Conservation (phyloP, 2,113 vertebrate genomes). For the Dipodomys stephensi region DNA sequence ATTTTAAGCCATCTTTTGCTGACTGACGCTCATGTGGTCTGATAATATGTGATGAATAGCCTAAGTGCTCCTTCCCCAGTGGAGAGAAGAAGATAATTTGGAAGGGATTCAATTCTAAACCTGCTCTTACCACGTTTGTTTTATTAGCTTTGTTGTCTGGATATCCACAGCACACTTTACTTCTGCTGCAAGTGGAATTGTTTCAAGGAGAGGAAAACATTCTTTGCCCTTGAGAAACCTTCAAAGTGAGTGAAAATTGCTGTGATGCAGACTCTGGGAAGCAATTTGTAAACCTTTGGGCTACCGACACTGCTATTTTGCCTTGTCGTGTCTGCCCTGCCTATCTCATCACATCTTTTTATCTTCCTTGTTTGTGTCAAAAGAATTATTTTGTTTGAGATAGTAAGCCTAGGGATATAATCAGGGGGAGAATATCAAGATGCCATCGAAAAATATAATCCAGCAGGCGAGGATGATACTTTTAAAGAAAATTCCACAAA, state of each 20-base stretch:
- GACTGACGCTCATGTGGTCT: slow-evolving; percentile 35
- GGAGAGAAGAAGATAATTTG: slow-evolving; percentile 71
- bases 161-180: not conserved
- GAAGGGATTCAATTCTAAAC: slow-evolving; percentile 72
- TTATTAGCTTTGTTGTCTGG: slow-evolving; percentile 74
- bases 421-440: not conserved
- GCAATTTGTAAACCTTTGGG: slow-evolving; percentile 58
- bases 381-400: slow-evolving; percentile 46
- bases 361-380: slow-evolving; percentile 60
- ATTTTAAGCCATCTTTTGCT: slow-evolving; percentile 25
- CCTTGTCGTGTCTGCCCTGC: not conserved
- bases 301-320: not conserved
- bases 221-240: slow-evolving; percentile 66
- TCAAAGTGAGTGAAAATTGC: slow-evolving; percentile 70
- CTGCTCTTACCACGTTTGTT: slow-evolving; percentile 60
- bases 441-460: not conserved
- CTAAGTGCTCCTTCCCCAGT: slow-evolving; percentile 56
- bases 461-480: slow-evolving; percentile 4
- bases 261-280: slow-evolving; percentile 64
- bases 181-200: slow-evolving; percentile 36
- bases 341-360: not conserved
- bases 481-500: slow-evolving; percentile 57
- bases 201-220: slow-evolving; percentile 29
- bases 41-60: slow-evolving; percentile 58
- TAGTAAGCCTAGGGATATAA: slow-evolving; percentile 24